phyloP scores from a whole-genome alignment of 2,797 vertebrate genomes.

The Urophycis tenuis region DNA sequence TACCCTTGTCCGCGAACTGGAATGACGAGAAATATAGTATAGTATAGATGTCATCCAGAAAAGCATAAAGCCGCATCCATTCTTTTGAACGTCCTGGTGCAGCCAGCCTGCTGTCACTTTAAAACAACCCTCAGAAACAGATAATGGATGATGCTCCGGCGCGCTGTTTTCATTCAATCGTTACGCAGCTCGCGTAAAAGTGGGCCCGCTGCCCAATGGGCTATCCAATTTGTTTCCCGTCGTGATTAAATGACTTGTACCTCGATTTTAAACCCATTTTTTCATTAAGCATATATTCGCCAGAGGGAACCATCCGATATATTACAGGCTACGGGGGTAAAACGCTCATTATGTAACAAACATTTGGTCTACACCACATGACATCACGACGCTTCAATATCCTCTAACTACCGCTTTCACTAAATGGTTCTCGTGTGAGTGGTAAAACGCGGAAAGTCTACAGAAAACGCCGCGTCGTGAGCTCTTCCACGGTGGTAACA shows the following conservation, averaged over 20 bases:
- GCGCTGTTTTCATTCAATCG: neutral
- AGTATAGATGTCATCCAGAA: neutral
- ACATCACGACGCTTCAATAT: neutral
- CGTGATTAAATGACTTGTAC: neutral
- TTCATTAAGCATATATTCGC: neutral
- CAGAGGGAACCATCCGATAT: no score
- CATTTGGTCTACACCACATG: neutral
- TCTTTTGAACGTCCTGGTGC: neutral
- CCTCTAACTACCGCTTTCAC: neutral
- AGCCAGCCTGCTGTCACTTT: neutral
- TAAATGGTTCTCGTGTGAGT: neutral
- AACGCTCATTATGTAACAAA: neutral
- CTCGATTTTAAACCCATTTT: neutral
- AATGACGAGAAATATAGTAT: neutral
- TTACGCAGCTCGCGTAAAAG: neutral
- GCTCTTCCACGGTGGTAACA: neutral
- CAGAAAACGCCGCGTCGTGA: neutral
- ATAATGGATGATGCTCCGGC: neutral
- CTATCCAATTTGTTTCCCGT: neutral
- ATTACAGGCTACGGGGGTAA: neutral
- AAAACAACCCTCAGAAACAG: neutral
- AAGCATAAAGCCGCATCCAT: neutral
- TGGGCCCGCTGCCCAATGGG: neutral
- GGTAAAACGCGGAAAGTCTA: neutral
- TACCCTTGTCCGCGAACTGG: neutral